A percentile compares a stretch with the other conserved stretches of the same genome.
These are phyloP conservation scores for Meghimatium bilineatum DNA, from an alignment of 2,888 invertebrate species.

Conservation along the genomic window DNA sequence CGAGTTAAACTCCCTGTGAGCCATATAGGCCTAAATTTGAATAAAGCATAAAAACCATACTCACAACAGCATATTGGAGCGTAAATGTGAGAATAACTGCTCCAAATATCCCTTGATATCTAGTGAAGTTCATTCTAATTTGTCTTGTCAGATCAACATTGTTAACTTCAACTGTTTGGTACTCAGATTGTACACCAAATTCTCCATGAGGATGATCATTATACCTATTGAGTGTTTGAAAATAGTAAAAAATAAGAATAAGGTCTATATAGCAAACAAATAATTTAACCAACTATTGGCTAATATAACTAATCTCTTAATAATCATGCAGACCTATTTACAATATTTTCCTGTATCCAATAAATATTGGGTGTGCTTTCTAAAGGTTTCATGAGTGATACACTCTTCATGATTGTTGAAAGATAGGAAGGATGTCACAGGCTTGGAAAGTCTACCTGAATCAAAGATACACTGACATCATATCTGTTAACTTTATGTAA, in stretches of 20 bases:
- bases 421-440: too few species aligned
- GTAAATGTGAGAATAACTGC: slow-evolving; percentile 65
- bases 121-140: slow-evolving; percentile 69
- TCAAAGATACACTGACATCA: too few species aligned
- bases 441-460: too few species aligned
- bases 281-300: not conserved
- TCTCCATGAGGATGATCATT: slow-evolving; percentile 75
- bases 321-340: too few species aligned
- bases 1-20: too few species aligned
- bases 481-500: too few species aligned
- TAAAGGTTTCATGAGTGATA: too few species aligned
- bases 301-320: too few species aligned
- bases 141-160: slow-evolving; percentile 64
- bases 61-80: slow-evolving; percentile 66
- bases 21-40: too few species aligned
- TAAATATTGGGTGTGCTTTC: too few species aligned
- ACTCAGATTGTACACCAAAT: slow-evolving; percentile 63
- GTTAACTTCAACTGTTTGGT: slow-evolving; percentile 64
- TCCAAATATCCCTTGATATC: slow-evolving; percentile 70
- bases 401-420: too few species aligned
- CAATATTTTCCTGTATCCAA: too few species aligned
- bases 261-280: not conserved
- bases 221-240: slow-evolving; percentile 61
- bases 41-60: slow-evolving; percentile 22
- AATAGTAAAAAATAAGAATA: not conserved